Conservation (phyloP, 2,113 vertebrate genomes). For the Gorsachius goisagi region DNA sequence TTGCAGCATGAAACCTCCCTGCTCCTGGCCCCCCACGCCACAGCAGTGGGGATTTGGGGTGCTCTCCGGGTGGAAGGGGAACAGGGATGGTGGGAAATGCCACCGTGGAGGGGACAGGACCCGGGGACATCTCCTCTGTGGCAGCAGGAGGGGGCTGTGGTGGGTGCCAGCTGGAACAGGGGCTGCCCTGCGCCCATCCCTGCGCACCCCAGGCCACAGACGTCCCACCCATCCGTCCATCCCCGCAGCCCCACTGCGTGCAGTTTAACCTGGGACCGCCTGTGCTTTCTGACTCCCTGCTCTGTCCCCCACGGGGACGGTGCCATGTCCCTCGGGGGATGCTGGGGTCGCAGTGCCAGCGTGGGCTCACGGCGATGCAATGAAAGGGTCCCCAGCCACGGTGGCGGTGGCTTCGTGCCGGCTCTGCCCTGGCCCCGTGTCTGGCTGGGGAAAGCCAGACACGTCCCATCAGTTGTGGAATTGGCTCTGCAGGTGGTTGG, state of each 20-base stretch:
- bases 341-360: not conserved
- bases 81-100: rapidly evolving
- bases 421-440: not conserved
- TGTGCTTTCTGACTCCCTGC: not conserved
- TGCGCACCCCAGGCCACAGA: not conserved
- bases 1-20: not conserved
- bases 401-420: constrained; percentile 62
- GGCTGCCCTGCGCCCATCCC: no score
- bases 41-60: not conserved
- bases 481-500: constrained; percentile 44
- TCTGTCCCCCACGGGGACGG: not conserved
- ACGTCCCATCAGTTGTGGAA: not conserved
- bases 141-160: not conserved
- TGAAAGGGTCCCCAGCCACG: not conserved
- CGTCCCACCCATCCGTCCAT: rapidly evolving
- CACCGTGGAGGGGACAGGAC: not conserved
- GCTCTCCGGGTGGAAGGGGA: not conserved
- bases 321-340: not conserved
- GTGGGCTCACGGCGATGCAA: not conserved
- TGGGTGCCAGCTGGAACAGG: not conserved
- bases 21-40: not conserved
- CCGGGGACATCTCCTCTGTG: not conserved
- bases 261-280: not conserved
- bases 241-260: not conserved
- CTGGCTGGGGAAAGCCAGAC: not conserved